Evolutionary conservation across 2,888 invertebrate genomes (phyloP).

Genomic region (Ornithoptera priamus): DNA sequence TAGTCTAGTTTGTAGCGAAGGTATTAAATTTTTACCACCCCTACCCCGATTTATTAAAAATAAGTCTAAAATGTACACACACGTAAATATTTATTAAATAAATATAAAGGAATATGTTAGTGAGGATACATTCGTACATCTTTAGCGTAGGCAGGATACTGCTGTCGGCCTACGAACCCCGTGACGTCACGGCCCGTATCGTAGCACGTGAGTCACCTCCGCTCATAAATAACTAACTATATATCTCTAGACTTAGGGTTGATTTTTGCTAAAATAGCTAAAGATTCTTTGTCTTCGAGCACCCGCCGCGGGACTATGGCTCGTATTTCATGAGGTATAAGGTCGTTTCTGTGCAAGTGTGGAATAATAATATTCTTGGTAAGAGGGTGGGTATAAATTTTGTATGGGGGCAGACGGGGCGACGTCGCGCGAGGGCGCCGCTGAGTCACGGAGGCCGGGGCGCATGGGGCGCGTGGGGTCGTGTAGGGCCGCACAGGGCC

Average conservation of each 20-base stretch:
- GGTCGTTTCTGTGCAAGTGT: constrained; percentile 51
- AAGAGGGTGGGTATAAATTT: constrained; percentile 79
- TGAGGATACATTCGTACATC: constrained; percentile 2
- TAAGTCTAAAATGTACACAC: neutral
- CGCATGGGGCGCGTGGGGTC: constrained; percentile 37
- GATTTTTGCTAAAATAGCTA: constrained; percentile 73
- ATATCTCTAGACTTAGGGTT: constrained; percentile 75
- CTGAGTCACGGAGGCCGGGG: constrained; percentile 69
- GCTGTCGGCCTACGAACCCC: constrained; percentile 43
- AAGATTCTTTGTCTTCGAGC: constrained; percentile 71
- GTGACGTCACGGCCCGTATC: constrained; percentile 71
- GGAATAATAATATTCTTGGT: constrained; percentile 67
- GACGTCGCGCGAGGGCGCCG: constrained; percentile 78
- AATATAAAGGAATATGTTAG: neutral
- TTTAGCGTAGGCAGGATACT: constrained; percentile 14
- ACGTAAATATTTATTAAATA: neutral
- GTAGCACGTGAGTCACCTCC: constrained; percentile 68
- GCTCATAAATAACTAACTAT: constrained; percentile 76
- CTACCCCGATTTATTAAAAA: neutral
- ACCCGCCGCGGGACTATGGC: constrained; percentile 45
- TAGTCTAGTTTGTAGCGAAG: too few relatives aligned
- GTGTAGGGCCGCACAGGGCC: constrained; percentile 32
- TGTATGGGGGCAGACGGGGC: constrained; percentile 79
- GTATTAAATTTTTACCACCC: neutral
- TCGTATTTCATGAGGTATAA: constrained; percentile 49